A percentile compares a stretch with the other conserved stretches of the same genome.
These are phyloP conservation scores for Glaucopsyche alexis DNA, from an alignment of 2,888 invertebrate species.

Conservation along the genomic window DNA sequence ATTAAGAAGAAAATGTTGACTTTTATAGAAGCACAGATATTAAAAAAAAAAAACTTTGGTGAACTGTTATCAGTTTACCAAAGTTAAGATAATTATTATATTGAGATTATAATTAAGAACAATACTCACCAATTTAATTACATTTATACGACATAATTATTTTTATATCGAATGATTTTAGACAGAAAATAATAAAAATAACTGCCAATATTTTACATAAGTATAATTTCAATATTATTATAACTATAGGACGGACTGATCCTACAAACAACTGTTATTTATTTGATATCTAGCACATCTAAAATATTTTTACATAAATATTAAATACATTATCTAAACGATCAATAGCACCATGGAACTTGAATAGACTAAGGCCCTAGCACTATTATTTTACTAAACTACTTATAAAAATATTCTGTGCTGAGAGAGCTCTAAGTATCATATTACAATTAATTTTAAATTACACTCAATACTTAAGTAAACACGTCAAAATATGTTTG, in stretches of 20 bases:
- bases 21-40: too few relatives aligned
- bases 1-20: too few relatives aligned
- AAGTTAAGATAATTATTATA: too few relatives aligned
- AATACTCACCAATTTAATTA: too few relatives aligned
- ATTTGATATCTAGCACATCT: not conserved
- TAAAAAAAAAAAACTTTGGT: too few relatives aligned
- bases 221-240: not conserved
- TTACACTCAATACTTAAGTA: not conserved
- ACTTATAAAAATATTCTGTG: not conserved
- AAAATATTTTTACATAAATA: constrained; percentile 7
- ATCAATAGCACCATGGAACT: not conserved
- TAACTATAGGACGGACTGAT: not conserved
- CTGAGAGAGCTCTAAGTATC: not conserved
- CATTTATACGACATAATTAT: too few relatives aligned
- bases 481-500: not conserved
- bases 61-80: too few relatives aligned
- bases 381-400: not conserved
- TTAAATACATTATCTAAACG: not conserved
- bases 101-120: too few relatives aligned
- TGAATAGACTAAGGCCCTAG: not conserved
- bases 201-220: not conserved
- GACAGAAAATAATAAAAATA: not conserved
- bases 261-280: not conserved
- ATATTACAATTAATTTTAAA: not conserved
- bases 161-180: not conserved